phyloP scores from a whole-genome alignment of 2,888 invertebrate genomes.

The Meganola albula region DNA sequence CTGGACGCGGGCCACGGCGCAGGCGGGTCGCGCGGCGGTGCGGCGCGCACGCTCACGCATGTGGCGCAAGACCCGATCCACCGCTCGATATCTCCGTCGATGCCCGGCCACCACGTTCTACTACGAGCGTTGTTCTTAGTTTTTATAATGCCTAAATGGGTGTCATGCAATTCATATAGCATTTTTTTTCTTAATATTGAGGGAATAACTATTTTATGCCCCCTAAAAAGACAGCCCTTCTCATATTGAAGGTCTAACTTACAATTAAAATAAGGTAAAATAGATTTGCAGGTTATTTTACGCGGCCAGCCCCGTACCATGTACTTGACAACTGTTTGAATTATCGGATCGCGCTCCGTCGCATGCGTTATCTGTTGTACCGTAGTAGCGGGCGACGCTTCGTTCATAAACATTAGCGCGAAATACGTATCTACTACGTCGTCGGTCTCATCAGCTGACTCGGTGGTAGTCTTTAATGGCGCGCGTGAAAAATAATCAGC shows the following conservation, averaged over 20 bases:
- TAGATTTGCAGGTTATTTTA: conserved; percentile 1
- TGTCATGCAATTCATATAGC: conserved; percentile 14
- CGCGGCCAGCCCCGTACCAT: not conserved
- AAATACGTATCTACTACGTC: not conserved
- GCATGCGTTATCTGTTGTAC: not conserved
- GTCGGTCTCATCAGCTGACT: not conserved
- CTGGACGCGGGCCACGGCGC: conserved; percentile 17
- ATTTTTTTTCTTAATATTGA: conserved; percentile 5
- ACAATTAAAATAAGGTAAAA: conserved; percentile 2
- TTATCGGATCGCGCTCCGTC: not conserved
- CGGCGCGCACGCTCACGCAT: not conserved
- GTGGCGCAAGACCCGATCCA: not conserved
- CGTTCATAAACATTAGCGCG: not conserved
- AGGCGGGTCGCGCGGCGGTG: conserved; percentile 7
- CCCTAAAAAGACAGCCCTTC: conserved; percentile 2
- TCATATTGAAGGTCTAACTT: conserved; percentile 1
- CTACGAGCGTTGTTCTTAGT: conserved; percentile 8
- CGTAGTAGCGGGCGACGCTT: not conserved
- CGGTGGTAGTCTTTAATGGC: not conserved
- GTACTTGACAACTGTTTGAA: not conserved
- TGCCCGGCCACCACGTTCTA: conserved; percentile 16
- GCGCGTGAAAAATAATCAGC: conserved; percentile 4
- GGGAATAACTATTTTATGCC: conserved; percentile 5
- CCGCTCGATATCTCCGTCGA: conserved; percentile 17
- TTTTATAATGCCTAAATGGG: conserved; percentile 14